Evolutionary conservation across 1,140 invertebrate genomes (phyloP).

Genomic region (Rhagoletis pomonella): DNA sequence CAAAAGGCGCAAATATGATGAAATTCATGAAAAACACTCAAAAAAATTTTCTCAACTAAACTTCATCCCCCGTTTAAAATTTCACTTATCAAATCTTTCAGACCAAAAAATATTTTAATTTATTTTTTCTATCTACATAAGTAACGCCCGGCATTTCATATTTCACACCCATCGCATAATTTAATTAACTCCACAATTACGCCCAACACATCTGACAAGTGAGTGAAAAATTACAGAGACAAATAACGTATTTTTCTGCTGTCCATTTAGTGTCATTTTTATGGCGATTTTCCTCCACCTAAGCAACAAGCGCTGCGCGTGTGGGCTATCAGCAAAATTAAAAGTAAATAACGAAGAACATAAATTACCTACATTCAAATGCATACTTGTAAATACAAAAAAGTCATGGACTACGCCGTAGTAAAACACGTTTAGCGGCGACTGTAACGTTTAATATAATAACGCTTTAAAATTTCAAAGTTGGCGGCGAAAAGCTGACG

Average conservation of each 20-base stretch:
- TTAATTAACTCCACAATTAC: slow-evolving; percentile 15
- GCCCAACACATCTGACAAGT: slow-evolving; percentile 19
- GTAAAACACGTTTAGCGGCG: neutral
- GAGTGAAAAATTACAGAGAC: slow-evolving; percentile 21
- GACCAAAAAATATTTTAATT: too few relatives aligned
- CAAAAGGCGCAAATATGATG: too few relatives aligned
- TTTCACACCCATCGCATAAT: neutral
- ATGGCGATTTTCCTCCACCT: slow-evolving; percentile 1
- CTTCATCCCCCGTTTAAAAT: too few relatives aligned
- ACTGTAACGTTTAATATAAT: neutral
- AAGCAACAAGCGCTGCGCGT: neutral
- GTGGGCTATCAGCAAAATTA: slow-evolving; percentile 3
- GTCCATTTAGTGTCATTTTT: slow-evolving; percentile 44
- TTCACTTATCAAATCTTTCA: too few relatives aligned
- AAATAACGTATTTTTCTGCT: slow-evolving; percentile 1
- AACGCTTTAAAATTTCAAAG: neutral
- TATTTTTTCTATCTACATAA: too few relatives aligned
- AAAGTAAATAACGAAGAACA: neutral
- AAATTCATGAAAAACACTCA: too few relatives aligned
- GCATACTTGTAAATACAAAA: neutral
- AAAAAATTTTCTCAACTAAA: too few relatives aligned
- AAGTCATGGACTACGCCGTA: neutral
- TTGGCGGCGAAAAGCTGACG: neutral
- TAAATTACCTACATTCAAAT: neutral
- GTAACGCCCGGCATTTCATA: neutral